Percentiles rank a stretch among this genome's conserved stretches.
phyloP scores from a whole-genome alignment of 2,888 invertebrate species.

The Phortica okadai region DNA sequence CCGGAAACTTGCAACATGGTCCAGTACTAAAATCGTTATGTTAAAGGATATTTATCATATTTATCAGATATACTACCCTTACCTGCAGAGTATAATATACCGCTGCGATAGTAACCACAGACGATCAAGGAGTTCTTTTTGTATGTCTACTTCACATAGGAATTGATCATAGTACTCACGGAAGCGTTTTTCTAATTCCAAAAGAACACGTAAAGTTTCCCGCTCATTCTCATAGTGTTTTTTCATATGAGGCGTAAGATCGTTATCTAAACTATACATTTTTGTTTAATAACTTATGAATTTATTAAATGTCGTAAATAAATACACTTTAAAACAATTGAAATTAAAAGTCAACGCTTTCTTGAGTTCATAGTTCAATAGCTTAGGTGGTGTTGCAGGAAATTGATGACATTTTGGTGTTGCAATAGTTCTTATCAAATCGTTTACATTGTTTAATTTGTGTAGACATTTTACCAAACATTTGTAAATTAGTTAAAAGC shows the following conservation, averaged over 20 bases:
- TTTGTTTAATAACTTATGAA: neutral
- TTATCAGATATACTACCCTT: conserved; percentile 30
- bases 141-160: conserved; percentile 58
- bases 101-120: conserved; percentile 71
- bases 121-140: conserved; percentile 60
- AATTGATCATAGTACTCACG: conserved; percentile 52
- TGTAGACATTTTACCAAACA: conserved; percentile 13
- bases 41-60: neutral
- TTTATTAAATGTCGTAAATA: no score
- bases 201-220: conserved; percentile 51
- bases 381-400: no score
- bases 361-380: no score
- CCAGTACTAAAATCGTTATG: conserved; percentile 52
- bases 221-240: conserved; percentile 59
- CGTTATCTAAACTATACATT: neutral
- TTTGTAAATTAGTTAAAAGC: conserved; percentile 26
- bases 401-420: neutral
- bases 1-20: conserved; percentile 63
- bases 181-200: conserved; percentile 58
- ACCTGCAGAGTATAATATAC: conserved; percentile 58
- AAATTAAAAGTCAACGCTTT: no score
- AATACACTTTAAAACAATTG: no score
- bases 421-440: neutral
- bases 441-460: conserved; percentile 20
- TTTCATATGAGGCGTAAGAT: conserved; percentile 54